Percentiles rank a stretch among this genome's conserved stretches.
Conservation (phyloP, 2,113 vertebrate species). For the Pluvianellus socialis region DNA sequence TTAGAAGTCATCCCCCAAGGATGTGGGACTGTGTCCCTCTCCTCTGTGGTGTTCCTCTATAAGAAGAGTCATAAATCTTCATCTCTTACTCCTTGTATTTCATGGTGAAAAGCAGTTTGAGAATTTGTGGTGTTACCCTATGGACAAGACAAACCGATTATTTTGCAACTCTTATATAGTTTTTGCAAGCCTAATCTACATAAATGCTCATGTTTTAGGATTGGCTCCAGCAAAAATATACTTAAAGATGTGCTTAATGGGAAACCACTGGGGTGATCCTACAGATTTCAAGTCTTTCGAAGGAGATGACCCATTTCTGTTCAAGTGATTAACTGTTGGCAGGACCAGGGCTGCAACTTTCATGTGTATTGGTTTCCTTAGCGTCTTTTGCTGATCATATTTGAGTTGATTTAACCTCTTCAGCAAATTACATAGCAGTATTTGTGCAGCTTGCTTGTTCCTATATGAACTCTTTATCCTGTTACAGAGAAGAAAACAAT, state of each 20-base stretch:
- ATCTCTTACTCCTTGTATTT: not conserved
- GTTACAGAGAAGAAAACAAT: not conserved
- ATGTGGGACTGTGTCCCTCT: not conserved
- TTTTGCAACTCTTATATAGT: not conserved
- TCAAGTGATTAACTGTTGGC: not conserved
- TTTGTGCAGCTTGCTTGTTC: not conserved
- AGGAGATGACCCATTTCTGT: not conserved
- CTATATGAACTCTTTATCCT: not conserved
- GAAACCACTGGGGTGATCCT: not conserved
- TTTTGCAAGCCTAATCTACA: not conserved
- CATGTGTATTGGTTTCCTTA: not conserved
- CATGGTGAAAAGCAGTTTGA: not conserved
- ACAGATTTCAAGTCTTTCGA: not conserved
- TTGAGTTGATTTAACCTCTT: not conserved
- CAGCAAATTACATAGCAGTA: not conserved
- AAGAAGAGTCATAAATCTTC: not conserved
- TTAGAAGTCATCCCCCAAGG: not conserved
- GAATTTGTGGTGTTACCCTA: not conserved
- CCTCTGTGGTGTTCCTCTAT: not conserved
- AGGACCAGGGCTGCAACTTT: not conserved
- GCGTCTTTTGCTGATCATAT: not conserved
- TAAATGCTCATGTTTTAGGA: not conserved
- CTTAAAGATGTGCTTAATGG: not conserved
- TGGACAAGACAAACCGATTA: not conserved
- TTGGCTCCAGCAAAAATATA: not conserved